phyloP scores from a whole-genome alignment of 92 coral and sea anemone genomes.

The Plumapathes pennacea region DNA sequence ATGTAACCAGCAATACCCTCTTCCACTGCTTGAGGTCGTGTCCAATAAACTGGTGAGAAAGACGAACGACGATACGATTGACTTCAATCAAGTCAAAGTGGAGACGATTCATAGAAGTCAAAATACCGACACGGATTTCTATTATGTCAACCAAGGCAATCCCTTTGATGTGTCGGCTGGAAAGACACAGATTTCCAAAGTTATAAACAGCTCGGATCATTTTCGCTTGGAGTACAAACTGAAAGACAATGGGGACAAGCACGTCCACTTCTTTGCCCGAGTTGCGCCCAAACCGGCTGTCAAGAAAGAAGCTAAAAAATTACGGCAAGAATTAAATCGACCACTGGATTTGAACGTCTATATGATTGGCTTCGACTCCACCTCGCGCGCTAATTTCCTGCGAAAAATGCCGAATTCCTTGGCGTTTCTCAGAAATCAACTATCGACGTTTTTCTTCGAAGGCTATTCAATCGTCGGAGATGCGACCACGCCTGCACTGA shows the following conservation, averaged over 20 bases:
- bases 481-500: slow-evolving; percentile 88
- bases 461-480: slow-evolving; percentile 87
- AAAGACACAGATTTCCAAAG: slow-evolving; percentile 9
- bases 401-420: slow-evolving; percentile 77
- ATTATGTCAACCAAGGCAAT: slow-evolving; percentile 5
- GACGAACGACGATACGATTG: slow-evolving; percentile 5
- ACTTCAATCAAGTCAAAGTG: slow-evolving; percentile 30
- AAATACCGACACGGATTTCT: slow-evolving; percentile 16
- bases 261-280: slow-evolving; percentile 41
- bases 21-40: slow-evolving; percentile 57
- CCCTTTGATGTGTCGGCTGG: slow-evolving; percentile 13
- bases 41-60: slow-evolving; percentile 55
- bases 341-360: slow-evolving; percentile 56
- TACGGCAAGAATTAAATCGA: slow-evolving; percentile 15
- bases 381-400: slow-evolving; percentile 69
- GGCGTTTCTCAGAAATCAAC: slow-evolving; percentile 43
- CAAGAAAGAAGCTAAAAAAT: slow-evolving; percentile 7
- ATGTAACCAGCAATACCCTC: slow-evolving; percentile 53
- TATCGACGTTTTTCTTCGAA: slow-evolving; percentile 60
- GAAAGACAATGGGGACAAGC: slow-evolving; percentile 8
- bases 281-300: slow-evolving; percentile 40
- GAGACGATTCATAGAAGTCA: slow-evolving; percentile 52
- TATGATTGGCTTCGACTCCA: slow-evolving; percentile 79
- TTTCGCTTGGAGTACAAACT: slow-evolving; percentile 46
- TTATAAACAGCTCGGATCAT: slow-evolving; percentile 61